Evolutionary conservation across 2,113 vertebrate genomes (phyloP).

Genomic region (Tenrec ecaudatus): DNA sequence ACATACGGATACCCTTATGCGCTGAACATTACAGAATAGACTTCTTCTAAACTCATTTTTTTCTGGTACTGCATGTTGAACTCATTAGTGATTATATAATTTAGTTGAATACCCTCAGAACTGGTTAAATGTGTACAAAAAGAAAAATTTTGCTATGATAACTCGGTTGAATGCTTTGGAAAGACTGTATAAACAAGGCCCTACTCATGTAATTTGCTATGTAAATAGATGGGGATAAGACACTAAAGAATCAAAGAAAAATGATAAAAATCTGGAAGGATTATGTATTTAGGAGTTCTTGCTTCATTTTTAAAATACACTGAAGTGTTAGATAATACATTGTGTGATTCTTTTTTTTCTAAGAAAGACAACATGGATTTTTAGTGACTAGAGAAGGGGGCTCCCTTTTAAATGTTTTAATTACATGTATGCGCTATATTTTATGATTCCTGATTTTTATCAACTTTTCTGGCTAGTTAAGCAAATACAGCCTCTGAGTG

Average conservation of each 20-base stretch:
- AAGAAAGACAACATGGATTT: conserved; percentile 24
- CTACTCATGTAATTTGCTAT: background rate
- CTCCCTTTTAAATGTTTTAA: background rate
- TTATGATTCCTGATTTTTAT: background rate
- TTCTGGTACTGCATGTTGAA: background rate
- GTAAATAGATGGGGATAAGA: background rate
- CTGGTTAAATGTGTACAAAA: background rate
- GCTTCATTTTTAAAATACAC: background rate
- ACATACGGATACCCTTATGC: background rate
- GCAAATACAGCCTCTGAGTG: background rate
- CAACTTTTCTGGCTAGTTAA: background rate
- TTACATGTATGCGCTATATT: background rate
- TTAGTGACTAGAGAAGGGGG: conserved; percentile 2
- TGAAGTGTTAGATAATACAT: background rate
- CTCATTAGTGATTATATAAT: conserved; percentile 27
- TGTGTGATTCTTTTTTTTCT: background rate
- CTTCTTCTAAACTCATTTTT: background rate
- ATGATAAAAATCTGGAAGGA: background rate
- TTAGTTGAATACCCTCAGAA: background rate
- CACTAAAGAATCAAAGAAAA: conserved; percentile 29
- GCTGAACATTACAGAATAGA: background rate
- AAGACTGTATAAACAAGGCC: background rate
- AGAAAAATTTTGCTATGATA: conserved; percentile 6
- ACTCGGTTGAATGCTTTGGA: conserved; percentile 34
- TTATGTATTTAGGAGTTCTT: background rate